Conservation (phyloP, 1,140 invertebrate species). For the Aphaenogaster rudis region DNA sequence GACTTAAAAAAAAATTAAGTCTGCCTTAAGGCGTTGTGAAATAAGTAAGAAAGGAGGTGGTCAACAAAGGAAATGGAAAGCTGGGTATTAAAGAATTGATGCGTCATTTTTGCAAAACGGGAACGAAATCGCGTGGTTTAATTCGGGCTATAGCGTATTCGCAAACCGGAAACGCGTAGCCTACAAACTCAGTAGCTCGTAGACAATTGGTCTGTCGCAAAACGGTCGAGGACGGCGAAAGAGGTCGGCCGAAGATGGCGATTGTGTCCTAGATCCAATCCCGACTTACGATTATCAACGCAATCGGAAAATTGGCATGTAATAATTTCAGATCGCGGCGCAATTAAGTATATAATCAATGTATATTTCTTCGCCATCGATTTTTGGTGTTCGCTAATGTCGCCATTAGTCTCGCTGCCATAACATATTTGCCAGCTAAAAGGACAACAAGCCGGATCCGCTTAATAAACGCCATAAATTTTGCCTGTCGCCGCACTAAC, state of each 20-base stretch:
- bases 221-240: slow-evolving; percentile 52
- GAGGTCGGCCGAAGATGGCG: slow-evolving; percentile 54
- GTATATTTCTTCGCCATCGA: slow-evolving; percentile 23
- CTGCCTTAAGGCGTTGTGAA: neutral
- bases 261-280: slow-evolving; percentile 31
- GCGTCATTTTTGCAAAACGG: slow-evolving; percentile 42
- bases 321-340: neutral
- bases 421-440: slow-evolving; percentile 36
- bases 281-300: neutral
- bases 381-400: slow-evolving; percentile 31
- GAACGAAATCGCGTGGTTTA: slow-evolving; percentile 46
- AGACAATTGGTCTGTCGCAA: slow-evolving; percentile 77
- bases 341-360: slow-evolving; percentile 16
- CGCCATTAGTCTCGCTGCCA: slow-evolving; percentile 45
- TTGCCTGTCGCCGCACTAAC: slow-evolving; percentile 34
- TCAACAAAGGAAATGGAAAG: slow-evolving; percentile 17
- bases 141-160: slow-evolving; percentile 32
- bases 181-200: slow-evolving; percentile 75
- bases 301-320: slow-evolving; percentile 23
- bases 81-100: neutral
- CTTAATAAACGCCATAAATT: slow-evolving; percentile 60
- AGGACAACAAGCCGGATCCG: slow-evolving; percentile 52
- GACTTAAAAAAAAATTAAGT: neutral
- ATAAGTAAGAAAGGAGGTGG: neutral
- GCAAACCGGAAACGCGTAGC: slow-evolving; percentile 72